Evolutionary conservation across 1,140 invertebrate species (phyloP), one percentile per base, ranked within the genome.

Genomic region (Thaumatotibia leucotreta): DNA sequence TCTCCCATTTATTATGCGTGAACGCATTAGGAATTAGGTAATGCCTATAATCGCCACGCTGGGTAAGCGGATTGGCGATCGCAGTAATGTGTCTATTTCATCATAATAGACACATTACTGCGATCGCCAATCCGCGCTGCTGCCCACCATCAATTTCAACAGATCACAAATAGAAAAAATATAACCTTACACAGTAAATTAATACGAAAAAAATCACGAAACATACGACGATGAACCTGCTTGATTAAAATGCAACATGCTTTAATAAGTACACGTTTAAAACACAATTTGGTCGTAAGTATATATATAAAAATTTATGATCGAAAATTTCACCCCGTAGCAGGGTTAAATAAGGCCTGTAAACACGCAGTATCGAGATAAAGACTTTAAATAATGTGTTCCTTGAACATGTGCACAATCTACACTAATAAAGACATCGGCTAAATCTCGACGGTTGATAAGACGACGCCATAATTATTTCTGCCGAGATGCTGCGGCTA

Each of bases 361-460:
- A 58, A 58, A 58, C 52, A 58, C 29, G 52, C 52, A 14, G 4
- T 29, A 14, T 58, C 23, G 24, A 58, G 52, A 35, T 62, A 62
- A 62, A 20, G 61, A n/a, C 61, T 35, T 54, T 62, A 66, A 66
- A 64, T 29, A 70, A 58, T 39, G 45, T 65, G 52, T 61, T 62
- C 61, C 54, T 35, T 69, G 62, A 66, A 62, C 66, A 66, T 69
- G 66, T 63, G 54, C 52, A 72, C 72, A 70, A 75, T 74, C 72
- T 72, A 54, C 58, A 52, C 64, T 70, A 77, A 80, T 80, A 77
- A 75, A 80, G 77, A 75, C 75, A 77, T 80, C 75, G 63, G 65
- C 52, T 63, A 77, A 79, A 79, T 79, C 77, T 80, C 70, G 33
- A 62, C 63, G 14, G 58, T 61, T 73, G 75, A 77, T 79, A 79